phyloP scores from a whole-genome alignment of 2,113 vertebrate genomes.

The Mohoua ochrocephala region DNA sequence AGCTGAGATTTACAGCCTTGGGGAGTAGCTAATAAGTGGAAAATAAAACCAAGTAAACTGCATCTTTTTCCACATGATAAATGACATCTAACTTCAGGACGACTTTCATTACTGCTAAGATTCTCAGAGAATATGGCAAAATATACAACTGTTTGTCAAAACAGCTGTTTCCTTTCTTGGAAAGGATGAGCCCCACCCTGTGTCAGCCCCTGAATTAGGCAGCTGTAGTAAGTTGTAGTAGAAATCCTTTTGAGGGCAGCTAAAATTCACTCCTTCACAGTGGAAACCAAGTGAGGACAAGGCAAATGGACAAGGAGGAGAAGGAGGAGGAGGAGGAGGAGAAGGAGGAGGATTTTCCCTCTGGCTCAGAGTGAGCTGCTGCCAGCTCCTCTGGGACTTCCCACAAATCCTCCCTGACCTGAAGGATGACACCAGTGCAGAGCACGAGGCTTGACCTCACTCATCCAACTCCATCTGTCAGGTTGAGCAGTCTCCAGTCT shows the following conservation, averaged over 20 bases:
- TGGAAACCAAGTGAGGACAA: not conserved
- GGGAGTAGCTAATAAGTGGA: not conserved
- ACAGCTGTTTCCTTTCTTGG: not conserved
- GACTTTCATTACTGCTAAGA: not conserved
- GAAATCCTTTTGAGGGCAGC: not conserved
- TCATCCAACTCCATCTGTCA: not conserved
- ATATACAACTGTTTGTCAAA: not conserved
- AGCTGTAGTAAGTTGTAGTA: not conserved
- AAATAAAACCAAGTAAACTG: not conserved
- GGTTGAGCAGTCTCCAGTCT: accelerated
- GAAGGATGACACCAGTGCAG: not conserved
- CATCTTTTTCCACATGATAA: not conserved
- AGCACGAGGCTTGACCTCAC: not conserved
- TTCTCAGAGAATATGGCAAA: not conserved
- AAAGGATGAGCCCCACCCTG: not conserved
- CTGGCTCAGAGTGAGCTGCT: not conserved
- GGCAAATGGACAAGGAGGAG: not conserved
- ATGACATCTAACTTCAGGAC: not conserved
- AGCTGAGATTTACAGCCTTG: not conserved
- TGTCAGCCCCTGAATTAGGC: not conserved
- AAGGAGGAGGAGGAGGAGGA: not conserved
- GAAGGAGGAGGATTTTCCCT: not conserved
- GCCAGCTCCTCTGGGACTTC: not conserved
- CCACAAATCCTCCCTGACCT: not conserved
- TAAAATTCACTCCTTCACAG: not conserved